These are phyloP conservation scores for Zygogramma bicolorata DNA, from an alignment of 2,888 invertebrate species.

Conservation along the genomic window DNA sequence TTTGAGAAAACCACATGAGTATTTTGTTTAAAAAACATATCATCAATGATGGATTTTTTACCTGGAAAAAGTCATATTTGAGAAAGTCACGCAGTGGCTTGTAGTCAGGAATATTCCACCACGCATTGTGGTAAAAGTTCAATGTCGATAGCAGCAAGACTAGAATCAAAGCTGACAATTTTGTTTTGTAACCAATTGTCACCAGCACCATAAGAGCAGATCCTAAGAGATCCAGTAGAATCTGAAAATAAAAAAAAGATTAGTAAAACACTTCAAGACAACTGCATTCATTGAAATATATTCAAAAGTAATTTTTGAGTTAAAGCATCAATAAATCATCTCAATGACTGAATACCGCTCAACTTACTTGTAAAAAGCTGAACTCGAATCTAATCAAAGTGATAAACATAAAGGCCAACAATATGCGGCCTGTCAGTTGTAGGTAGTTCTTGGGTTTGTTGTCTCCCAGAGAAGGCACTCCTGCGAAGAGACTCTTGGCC, in stretches of 20 bases:
- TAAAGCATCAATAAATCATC: background rate
- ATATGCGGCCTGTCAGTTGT: slow-evolving; percentile 93
- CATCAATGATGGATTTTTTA: slow-evolving; percentile 67
- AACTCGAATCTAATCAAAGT: slow-evolving; percentile 95
- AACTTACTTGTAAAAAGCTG: slow-evolving; percentile 84
- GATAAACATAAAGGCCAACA: slow-evolving; percentile 98
- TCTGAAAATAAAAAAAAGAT: slow-evolving; percentile 69
- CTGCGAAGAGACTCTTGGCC: slow-evolving; percentile 95
- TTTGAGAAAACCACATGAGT: too few relatives aligned
- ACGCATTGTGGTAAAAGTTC: slow-evolving; percentile 98
- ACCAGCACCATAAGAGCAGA: slow-evolving; percentile 95
- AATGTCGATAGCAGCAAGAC: slow-evolving; percentile 89
- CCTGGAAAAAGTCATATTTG: slow-evolving; percentile 99
- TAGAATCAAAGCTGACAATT: slow-evolving; percentile 94
- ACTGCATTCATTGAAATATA: too few relatives aligned
- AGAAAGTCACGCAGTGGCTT: slow-evolving; percentile 98
- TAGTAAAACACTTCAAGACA: background rate
- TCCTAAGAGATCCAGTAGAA: slow-evolving; percentile 92
- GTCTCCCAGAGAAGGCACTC: slow-evolving; percentile 91
- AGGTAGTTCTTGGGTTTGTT: slow-evolving; percentile 97
- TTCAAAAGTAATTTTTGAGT: background rate
- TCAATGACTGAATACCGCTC: background rate
- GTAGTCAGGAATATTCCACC: slow-evolving; percentile 96
- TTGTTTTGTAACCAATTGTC: slow-evolving; percentile 98
- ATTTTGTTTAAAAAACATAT: too few relatives aligned